These are phyloP conservation scores for Steromphala cineraria DNA, from an alignment of 2,888 invertebrate species.

Conservation along the genomic window DNA sequence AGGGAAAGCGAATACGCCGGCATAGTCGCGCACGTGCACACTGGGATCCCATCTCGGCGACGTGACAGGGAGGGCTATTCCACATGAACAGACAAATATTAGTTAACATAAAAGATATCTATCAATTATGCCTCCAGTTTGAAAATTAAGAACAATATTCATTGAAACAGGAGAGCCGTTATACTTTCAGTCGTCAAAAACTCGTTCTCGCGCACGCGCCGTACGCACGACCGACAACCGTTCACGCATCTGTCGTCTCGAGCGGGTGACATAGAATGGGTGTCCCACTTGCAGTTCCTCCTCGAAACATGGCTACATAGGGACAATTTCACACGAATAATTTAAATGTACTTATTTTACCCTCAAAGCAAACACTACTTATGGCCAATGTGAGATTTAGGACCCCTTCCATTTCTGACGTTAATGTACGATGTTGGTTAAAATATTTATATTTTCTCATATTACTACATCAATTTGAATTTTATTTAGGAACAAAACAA, in stretches of 20 bases:
- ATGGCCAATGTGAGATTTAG: too few species aligned
- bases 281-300: too few species aligned
- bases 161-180: constrained; percentile 18
- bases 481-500: too few species aligned
- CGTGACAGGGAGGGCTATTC: constrained; percentile 7
- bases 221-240: constrained; percentile 21
- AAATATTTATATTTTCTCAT: too few species aligned
- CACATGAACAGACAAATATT: constrained; percentile 21
- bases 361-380: too few species aligned
- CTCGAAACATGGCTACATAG: too few species aligned
- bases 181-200: constrained; percentile 15
- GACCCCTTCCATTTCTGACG: too few species aligned
- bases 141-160: constrained; percentile 25
- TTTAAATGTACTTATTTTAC: too few species aligned
- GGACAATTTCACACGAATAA: too few species aligned
- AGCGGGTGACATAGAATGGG: constrained; percentile 9
- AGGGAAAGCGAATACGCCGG: not conserved
- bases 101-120: constrained; percentile 27
- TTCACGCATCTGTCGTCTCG: constrained; percentile 26
- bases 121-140: constrained; percentile 24
- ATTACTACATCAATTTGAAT: too few species aligned
- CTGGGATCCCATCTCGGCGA: not conserved
- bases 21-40: constrained; percentile 13
- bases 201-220: constrained; percentile 18
- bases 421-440: too few species aligned